phyloP scores from a whole-genome alignment of 2,888 invertebrate species.

The Ligdia adustata region DNA sequence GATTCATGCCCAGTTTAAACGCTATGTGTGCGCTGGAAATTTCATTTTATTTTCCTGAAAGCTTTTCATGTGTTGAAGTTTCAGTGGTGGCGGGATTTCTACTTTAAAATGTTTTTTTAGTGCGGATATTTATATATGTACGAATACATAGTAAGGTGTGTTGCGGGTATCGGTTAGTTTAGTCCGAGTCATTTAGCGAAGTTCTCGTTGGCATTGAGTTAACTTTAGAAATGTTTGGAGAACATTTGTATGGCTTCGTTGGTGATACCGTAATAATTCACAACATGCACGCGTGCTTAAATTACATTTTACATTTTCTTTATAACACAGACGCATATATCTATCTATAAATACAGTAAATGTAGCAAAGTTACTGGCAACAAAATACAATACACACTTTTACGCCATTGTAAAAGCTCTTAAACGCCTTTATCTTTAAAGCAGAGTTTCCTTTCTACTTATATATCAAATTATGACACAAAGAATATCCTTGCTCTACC shows the following conservation, averaged over 20 bases:
- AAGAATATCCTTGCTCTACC: conserved; percentile 38
- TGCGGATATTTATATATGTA: conserved; percentile 14
- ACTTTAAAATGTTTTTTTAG: conserved; percentile 31
- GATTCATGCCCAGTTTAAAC: conserved; percentile 42
- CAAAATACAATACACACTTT: conserved; percentile 3
- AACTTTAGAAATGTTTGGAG: too few species aligned
- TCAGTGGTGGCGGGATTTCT: conserved; percentile 29
- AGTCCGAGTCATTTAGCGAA: conserved; percentile 15
- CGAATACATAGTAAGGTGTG: conserved; percentile 21
- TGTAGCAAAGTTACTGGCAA: background rate
- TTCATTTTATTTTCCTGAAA: conserved; percentile 38
- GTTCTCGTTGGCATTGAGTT: conserved; percentile 14
- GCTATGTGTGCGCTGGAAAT: conserved; percentile 33
- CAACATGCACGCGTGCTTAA: too few species aligned
- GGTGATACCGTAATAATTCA: too few species aligned
- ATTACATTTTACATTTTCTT: too few species aligned
- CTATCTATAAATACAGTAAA: too few species aligned
- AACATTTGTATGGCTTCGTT: too few species aligned
- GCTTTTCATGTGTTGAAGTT: conserved; percentile 38
- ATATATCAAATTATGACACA: conserved; percentile 30
- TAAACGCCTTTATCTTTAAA: conserved; percentile 22
- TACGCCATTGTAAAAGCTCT: conserved; percentile 6
- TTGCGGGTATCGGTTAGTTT: conserved; percentile 17
- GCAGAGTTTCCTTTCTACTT: conserved; percentile 15
- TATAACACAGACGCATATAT: too few species aligned